Evolutionary conservation across 2,797 vertebrate species (phyloP).

Genomic region (Discoglossus pictus): DNA sequence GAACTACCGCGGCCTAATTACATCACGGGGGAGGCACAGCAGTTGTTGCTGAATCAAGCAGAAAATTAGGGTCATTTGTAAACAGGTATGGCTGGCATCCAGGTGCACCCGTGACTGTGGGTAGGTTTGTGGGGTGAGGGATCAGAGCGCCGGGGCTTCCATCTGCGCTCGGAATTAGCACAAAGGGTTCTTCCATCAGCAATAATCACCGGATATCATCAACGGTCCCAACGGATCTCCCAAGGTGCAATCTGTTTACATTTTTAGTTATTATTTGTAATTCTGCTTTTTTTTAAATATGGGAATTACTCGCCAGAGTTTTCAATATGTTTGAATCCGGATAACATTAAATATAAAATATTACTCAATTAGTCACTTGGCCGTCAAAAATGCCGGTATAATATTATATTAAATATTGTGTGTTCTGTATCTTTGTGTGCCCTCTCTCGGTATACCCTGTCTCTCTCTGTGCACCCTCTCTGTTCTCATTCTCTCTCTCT

Average conservation of each 20-base stretch:
- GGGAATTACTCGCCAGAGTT: too few relatives aligned
- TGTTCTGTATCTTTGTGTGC: too few relatives aligned
- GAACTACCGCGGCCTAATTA: constrained; percentile 97
- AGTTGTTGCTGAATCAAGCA: constrained; percentile 98
- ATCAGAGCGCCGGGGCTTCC: constrained; percentile 44
- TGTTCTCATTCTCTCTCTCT: too few relatives aligned
- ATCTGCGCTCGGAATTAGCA: constrained; percentile 56
- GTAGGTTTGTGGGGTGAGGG: constrained; percentile 38
- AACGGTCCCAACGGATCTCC: constrained; percentile 8
- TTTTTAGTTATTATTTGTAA: too few relatives aligned
- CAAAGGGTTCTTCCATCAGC: constrained; percentile 48
- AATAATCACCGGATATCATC: constrained; percentile 26
- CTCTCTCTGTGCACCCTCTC: too few relatives aligned
- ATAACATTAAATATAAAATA: too few relatives aligned
- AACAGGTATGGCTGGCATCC: constrained; percentile 91
- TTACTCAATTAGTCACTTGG: too few relatives aligned
- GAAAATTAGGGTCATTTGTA: constrained; percentile 97
- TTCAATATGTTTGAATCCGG: too few relatives aligned
- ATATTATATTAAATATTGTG: too few relatives aligned
- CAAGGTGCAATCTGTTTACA: background rate
- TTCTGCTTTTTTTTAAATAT: too few relatives aligned
- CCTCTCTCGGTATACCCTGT: too few relatives aligned
- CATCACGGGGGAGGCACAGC: constrained; percentile 90
- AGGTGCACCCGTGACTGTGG: constrained; percentile 81
- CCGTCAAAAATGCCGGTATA: too few relatives aligned